Base-by-base conservation (phyloP, 2,113 vertebrate species). In the Dromas ardeola region DNA sequence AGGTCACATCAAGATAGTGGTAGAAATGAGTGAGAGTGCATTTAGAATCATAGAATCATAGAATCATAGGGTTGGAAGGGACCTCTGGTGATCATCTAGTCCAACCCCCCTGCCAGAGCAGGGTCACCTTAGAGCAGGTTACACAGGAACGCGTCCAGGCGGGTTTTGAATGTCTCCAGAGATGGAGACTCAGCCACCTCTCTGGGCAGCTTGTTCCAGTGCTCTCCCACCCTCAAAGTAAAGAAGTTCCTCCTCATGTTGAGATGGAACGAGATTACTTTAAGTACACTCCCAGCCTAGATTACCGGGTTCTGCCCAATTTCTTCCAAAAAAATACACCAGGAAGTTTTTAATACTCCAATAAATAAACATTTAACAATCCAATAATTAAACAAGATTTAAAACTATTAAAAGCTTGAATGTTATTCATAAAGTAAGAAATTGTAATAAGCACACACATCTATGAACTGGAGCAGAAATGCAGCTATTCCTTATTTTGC, bases 361-460 rank as follows among this genome's bases (percentile, higher is more conserved):
- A n/a, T 38, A 95, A 95, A 71, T 78, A 91, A 73, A 86, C 10
- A 27, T 93, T 93, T 89, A 94, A 86, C 18, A 55, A 6, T 36
- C 21, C 29, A 91, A 74, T 71, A 96, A 94, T 88, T 82, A 94
- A 85, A 72, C 10, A 70, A 61, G 43, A 79, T 86, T 82, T 66
- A 23, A n/a, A 96, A 77, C 26, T 63, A 92, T 74, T 66, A 86
- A 71, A 88, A 87, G 18, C 30, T 87, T 85, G 34, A 76, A 93
- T 74, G 81, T 61, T 81, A 86, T 56, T 67, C 11, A 65, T 92
- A 56, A 80, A 95, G 94, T 1, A 14, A 77, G 52, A 76, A 80
- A 93, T 27, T 89, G 19, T 14, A 81, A 49, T 27, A 73, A 94
- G 66, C 19, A 69, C 30, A 86, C 14, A 83, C 67, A 10, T 67